Conservation (phyloP, 2,113 vertebrate genomes). For the Sinocyclocheilus anshuiensis region DNA sequence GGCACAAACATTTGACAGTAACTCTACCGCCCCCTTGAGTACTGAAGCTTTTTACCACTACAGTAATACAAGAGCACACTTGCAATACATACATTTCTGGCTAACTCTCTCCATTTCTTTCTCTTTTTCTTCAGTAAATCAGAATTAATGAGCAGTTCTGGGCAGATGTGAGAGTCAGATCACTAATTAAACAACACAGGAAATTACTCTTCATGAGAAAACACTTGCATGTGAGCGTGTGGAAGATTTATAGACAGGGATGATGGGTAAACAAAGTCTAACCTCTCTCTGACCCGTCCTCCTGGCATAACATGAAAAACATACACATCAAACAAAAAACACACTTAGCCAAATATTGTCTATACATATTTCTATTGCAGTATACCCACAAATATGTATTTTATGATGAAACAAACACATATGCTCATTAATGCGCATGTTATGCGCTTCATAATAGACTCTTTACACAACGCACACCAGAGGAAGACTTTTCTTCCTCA, state of each 20-base stretch:
- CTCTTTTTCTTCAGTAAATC: conserved; percentile 15
- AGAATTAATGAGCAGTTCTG: conserved; percentile 20
- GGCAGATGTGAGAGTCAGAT: background rate
- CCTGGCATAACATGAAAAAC: conserved; percentile 20
- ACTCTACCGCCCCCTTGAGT: background rate
- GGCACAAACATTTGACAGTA: background rate
- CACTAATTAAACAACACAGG: conserved; percentile 13
- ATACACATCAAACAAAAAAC: background rate
- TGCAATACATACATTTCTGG: too few species aligned
- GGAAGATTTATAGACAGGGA: conserved; percentile 30
- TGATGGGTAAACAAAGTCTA: conserved; percentile 32
- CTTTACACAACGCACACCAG: background rate
- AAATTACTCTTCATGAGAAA: background rate
- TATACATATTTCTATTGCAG: background rate
- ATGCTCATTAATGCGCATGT: background rate
- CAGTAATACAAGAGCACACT: background rate
- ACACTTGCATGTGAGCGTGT: conserved; percentile 5
- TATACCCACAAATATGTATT: background rate
- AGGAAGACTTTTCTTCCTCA: conserved; percentile 33
- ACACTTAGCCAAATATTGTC: background rate
- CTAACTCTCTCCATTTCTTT: background rate
- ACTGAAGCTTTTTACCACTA: background rate
- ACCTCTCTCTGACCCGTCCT: conserved; percentile 25
- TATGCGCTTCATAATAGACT: background rate
- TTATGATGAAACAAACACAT: background rate